Base-by-base conservation (phyloP, 2,113 vertebrate species). In the Oostethus manadensis region DNA sequence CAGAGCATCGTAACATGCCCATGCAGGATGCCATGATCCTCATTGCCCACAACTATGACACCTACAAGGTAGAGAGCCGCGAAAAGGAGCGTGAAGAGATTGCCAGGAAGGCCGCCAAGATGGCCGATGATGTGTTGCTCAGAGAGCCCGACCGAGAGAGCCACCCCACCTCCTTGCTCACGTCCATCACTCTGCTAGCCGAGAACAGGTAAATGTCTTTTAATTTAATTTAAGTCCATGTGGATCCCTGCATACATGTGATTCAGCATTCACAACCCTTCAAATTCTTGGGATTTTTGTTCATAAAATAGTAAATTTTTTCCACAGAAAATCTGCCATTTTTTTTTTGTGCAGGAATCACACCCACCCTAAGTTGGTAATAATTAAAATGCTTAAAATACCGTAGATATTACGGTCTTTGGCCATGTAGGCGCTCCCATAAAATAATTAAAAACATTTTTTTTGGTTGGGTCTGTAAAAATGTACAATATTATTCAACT, bases 1-100 rank as follows among this genome's bases (percentile, higher is more conserved):
- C 79, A 98, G 97, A 99, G 40, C 96, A 98, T 83, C 93, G 96
- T 53, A 99, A 99, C 85, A 98, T 99, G 96, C 97, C 97, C 15
- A 95, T 97, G 73, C 93, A 92, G 23, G 97, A 99, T 1, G 96
- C 97, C 78, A 96, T 99, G 95, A 90, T 97, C 75, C 90, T 98
- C 72, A 93, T 99, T 68, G 93, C 93, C 1, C 91, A 95, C 84
- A 97, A 94, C 80, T 97, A 94, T 0, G 92, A 96, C 62, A 85
- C 93, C 43, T 97, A 93, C 84, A 98, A 97, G 81, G 89, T 90
- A 0, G 96, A 99, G 81, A 92, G 91, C 26, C 94, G 94, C 15
- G 92, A 95, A 70, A 98, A 98, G 64, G 97, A 99, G 59, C 92
- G 95, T 0, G 95, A 99, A 42, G 95, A 98, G 60, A 93, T 97